These are phyloP conservation scores for Umimayanthus chanpuru DNA, from an alignment of 92 coral and sea anemone species.

Conservation along the genomic window DNA sequence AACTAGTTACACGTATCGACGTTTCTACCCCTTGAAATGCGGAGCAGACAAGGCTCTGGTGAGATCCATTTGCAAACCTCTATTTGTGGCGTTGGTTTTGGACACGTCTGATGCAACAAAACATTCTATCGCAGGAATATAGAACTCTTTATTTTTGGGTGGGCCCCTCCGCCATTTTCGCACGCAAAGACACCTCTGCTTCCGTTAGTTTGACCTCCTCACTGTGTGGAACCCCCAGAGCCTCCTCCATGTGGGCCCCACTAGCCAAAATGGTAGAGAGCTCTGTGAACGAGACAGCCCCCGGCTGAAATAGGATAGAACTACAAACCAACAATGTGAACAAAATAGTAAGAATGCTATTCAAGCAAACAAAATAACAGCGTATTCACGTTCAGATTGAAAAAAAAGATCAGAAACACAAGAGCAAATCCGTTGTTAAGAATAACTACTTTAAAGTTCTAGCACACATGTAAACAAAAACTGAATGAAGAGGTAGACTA, in stretches of 20 bases:
- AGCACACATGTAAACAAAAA: background rate
- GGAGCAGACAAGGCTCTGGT: background rate
- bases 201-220: slow-evolving; percentile 20
- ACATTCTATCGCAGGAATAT: background rate
- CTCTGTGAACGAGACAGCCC: background rate
- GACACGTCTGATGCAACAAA: background rate
- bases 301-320: background rate
- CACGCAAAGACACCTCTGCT: slow-evolving; percentile 15
- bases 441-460: background rate
- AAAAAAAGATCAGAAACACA: background rate
- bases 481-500: too few species aligned
- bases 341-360: background rate
- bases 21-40: background rate
- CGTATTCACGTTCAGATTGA: background rate
- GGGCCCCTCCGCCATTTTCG: slow-evolving; percentile 9
- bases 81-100: background rate
- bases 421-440: background rate
- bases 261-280: background rate
- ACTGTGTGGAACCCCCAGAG: background rate
- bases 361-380: background rate
- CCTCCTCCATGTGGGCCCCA: background rate
- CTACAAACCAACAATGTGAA: background rate
- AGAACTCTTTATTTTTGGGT: background rate
- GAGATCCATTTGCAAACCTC: slow-evolving; percentile 2
- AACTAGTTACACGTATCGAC: background rate